Evolutionary conservation across 2,888 invertebrate species (phyloP).

Genomic region (Conistra vaccinii): DNA sequence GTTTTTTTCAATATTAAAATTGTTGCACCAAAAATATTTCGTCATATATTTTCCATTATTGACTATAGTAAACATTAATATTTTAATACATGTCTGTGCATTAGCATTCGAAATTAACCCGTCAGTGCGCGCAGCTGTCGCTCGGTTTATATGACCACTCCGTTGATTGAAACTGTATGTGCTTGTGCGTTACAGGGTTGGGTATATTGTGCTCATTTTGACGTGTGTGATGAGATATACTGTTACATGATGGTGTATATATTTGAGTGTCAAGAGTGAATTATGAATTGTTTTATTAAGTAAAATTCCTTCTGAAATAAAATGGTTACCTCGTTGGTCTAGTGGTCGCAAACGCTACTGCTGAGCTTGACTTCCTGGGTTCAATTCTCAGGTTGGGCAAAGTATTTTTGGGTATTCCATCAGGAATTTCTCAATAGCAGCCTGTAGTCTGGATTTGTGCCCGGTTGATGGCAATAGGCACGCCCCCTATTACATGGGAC

Average conservation of each 20-base stretch:
- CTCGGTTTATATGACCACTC: conserved; percentile 69
- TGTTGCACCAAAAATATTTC: background rate
- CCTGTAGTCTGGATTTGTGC: too few relatives aligned
- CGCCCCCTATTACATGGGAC: too few relatives aligned
- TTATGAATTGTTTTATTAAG: too few relatives aligned
- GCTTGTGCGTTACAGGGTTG: conserved; percentile 50
- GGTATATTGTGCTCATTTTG: conserved; percentile 43
- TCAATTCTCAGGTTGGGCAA: too few relatives aligned
- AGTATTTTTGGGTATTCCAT: too few relatives aligned
- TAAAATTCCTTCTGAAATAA: too few relatives aligned
- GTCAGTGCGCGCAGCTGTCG: conserved; percentile 73
- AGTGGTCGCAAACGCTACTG: too few relatives aligned
- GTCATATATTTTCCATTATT: conserved; percentile 15
- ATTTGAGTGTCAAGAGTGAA: too few relatives aligned
- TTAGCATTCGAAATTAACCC: conserved; percentile 81
- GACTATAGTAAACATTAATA: conserved; percentile 47
- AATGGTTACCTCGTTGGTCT: too few relatives aligned
- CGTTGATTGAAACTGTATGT: conserved; percentile 71
- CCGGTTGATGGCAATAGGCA: too few relatives aligned
- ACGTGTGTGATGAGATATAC: conserved; percentile 15
- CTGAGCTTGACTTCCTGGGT: too few relatives aligned
- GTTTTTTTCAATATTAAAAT: background rate
- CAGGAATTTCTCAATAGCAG: too few relatives aligned
- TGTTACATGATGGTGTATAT: background rate
- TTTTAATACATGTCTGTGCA: conserved; percentile 68